These are phyloP conservation scores for Daphoenositta chrysoptera DNA, from an alignment of 2,113 vertebrate genomes.

Conservation along the genomic window DNA sequence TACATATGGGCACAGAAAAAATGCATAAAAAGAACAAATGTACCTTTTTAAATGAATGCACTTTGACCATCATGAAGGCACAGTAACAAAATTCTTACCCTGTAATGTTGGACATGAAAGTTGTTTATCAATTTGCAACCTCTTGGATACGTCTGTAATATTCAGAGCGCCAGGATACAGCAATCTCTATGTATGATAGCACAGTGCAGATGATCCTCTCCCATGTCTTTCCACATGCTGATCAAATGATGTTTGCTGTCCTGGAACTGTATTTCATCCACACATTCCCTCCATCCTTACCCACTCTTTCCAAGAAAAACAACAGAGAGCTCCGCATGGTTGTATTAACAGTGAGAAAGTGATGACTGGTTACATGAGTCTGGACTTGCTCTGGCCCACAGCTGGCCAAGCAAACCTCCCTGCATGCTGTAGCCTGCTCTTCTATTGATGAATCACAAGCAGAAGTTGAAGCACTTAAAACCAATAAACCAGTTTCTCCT, in stretches of 20 bases:
- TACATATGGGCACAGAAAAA: not conserved
- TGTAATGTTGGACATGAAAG: not conserved
- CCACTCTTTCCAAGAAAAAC: not conserved
- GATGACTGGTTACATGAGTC: constrained; percentile 37
- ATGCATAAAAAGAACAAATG: not conserved
- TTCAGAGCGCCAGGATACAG: not conserved
- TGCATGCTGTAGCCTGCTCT: constrained; percentile 1
- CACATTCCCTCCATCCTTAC: not conserved
- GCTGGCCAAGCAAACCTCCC: constrained; percentile 44
- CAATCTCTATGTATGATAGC: not conserved
- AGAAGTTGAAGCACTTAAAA: not conserved
- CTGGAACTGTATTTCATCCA: not conserved
- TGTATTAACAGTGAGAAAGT: constrained; percentile 37
- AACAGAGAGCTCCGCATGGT: not conserved
- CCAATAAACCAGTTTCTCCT: constrained; percentile 30
- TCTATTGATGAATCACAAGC: constrained; percentile 33
- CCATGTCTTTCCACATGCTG: not conserved
- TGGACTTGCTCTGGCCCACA: constrained; percentile 57
- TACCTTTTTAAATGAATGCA: not conserved
- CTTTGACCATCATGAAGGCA: not conserved
- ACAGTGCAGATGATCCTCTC: not conserved
- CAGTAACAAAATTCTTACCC: not conserved
- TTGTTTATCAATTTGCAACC: not conserved
- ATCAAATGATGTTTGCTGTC: not conserved
- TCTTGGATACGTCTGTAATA: not conserved